Evolutionary conservation across 2,797 vertebrate species (phyloP), one percentile per base, ranked within the genome.

Genomic region (Halcyon chelicuti): DNA sequence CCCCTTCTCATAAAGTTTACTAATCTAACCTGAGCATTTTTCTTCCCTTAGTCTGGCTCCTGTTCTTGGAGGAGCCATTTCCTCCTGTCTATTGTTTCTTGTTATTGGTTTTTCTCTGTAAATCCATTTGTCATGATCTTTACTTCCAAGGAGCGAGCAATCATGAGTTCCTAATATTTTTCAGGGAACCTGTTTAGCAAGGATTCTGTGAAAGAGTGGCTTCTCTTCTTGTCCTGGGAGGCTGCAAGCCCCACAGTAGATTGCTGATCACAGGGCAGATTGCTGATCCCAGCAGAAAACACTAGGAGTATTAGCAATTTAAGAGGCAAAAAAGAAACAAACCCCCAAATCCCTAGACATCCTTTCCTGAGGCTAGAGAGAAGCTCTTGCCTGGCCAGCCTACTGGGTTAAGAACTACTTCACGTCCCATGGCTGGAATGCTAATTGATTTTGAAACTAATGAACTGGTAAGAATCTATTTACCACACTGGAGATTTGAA

Each of bases 371-470:
- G 40, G 52, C 40, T 63, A 55, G 37, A 94, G 37, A 71, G 44
- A 76, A 91, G 37, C 22, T 67, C 29, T 77, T 80, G 54, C 70
- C 33, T 61, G 37, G 31, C 47, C 65, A 89, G 61, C 42, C 74
- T 80, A 31, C 60, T 84, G 73, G 66, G 66, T 83, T 94, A 86
- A 82, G 31, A 90, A 80, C 58, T 58, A 85, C 31, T 76, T 72
- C 68, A 68, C 77, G 66, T 76, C 60, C 40, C 63, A 52, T 1
- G 1, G 63, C 83, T 90, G 77, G 74, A 92, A 78, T 66, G 44
- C 39, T 93, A 93, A 95, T 79, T 88, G 87, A 82, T 90, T 89
- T 90, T 96, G 63, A 37, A 93, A 14, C 35, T 86, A 94, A 92
- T 55, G 44, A 93, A 49, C 54, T 88, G 65, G 40, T 83, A 52